A percentile compares a stretch with the other conserved stretches of the same genome.
Conservation (phyloP, 2,113 vertebrate genomes). For the Trichechus manatus region DNA sequence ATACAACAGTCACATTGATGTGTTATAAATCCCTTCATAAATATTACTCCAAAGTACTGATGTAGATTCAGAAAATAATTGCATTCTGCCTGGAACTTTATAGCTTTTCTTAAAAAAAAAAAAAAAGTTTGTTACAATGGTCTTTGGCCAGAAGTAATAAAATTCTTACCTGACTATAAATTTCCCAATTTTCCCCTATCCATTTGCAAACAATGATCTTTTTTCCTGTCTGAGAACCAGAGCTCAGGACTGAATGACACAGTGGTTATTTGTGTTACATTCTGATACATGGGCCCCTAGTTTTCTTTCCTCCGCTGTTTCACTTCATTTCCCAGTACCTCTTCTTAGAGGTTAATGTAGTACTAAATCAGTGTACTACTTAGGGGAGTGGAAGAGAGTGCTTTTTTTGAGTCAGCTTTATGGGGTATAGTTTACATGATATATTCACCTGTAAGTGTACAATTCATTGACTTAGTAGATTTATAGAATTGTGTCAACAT, state of each 20-base stretch:
- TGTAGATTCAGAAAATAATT: conserved; percentile 46
- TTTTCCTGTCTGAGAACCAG: conserved; percentile 50
- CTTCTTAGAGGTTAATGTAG: background rate
- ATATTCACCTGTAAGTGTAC: background rate
- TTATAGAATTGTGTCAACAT: background rate
- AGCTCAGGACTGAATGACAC: background rate
- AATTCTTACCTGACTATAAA: conserved; percentile 27
- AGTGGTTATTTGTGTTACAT: background rate
- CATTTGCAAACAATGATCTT: background rate
- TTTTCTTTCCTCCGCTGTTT: background rate
- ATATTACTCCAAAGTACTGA: background rate
- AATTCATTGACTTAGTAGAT: background rate
- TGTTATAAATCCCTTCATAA: conserved; percentile 18
- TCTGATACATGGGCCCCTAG: background rate
- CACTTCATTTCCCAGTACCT: background rate
- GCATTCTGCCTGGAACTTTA: conserved; percentile 38
- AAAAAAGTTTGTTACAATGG: background rate
- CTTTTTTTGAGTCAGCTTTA: background rate
- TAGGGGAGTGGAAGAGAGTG: background rate
- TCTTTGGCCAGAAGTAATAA: conserved; percentile 49
- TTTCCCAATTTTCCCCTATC: background rate
- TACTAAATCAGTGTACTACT: background rate
- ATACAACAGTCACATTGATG: background rate
- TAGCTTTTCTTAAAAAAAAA: background rate
- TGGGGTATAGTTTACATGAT: background rate